phyloP scores from a whole-genome alignment of 2,888 invertebrate genomes.

The Drosophila lutescens region DNA sequence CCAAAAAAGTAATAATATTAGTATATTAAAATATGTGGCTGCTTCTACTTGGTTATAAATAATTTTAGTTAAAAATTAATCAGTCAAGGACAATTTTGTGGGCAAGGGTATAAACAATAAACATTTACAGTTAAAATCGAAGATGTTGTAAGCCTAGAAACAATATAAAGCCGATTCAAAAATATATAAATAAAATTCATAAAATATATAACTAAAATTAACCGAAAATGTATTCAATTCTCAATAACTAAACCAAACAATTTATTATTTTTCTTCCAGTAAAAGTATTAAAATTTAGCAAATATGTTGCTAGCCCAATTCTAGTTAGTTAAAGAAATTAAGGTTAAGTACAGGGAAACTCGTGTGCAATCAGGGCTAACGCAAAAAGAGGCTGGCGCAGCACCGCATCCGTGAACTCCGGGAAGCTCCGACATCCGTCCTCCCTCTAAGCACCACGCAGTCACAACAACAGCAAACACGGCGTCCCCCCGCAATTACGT shows the following conservation, averaged over 20 bases:
- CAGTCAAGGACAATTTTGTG: background rate
- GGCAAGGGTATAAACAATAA: background rate
- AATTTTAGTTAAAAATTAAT: background rate
- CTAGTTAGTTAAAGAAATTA: constrained; percentile 49
- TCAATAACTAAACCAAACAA: background rate
- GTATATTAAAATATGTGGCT: background rate
- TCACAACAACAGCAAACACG: constrained; percentile 60
- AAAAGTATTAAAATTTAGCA: constrained; percentile 53
- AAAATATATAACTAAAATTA: background rate
- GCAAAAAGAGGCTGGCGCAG: background rate
- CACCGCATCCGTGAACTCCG: background rate
- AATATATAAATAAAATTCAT: background rate
- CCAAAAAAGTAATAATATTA: too few species aligned
- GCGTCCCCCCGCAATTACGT: constrained; percentile 71
- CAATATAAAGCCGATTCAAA: background rate
- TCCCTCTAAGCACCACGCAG: background rate
- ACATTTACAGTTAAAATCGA: background rate
- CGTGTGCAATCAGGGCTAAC: constrained; percentile 11
- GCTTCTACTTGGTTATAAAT: background rate
- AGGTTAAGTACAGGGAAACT: constrained; percentile 25
- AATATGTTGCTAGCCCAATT: constrained; percentile 67
- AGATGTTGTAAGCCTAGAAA: too few species aligned
- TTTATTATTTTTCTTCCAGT: constrained; percentile 16
- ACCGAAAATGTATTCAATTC: background rate
- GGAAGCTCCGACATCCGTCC: background rate